phyloP scores from a whole-genome alignment of 2,797 vertebrate species.

The Eospalax fontanierii region DNA sequence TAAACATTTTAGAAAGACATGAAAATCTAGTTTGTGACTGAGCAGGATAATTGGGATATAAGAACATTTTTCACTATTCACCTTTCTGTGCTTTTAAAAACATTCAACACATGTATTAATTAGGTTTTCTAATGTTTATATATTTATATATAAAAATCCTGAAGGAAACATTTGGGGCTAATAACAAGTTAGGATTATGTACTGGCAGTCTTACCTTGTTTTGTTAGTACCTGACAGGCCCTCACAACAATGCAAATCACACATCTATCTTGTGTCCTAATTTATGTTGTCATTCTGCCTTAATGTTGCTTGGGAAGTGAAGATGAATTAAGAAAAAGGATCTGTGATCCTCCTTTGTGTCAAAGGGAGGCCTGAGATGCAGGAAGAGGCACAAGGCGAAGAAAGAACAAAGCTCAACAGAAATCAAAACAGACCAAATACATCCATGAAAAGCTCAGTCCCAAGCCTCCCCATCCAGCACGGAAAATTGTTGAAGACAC shows the following conservation, averaged over 20 bases:
- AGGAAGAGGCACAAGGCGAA: neutral
- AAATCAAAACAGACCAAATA: neutral
- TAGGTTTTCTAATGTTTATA: neutral
- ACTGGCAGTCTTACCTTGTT: neutral
- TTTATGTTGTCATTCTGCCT: no score
- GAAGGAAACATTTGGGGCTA: neutral
- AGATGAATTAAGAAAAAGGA: neutral
- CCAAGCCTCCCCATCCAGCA: neutral
- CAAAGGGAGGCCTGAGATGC: neutral
- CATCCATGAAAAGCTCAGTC: neutral
- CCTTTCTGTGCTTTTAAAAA: neutral
- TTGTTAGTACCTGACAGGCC: neutral
- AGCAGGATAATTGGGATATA: neutral
- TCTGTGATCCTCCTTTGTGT: neutral
- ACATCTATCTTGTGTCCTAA: neutral
- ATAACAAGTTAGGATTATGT: neutral
- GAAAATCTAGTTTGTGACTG: neutral
- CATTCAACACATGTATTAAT: neutral
- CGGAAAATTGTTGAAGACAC: neutral
- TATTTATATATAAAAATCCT: neutral
- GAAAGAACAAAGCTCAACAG: neutral
- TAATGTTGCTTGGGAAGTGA: neutral
- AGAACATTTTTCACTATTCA: constrained; percentile 48
- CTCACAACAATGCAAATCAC: neutral
- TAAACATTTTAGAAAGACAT: constrained; percentile 16